Evolutionary conservation across 2,113 vertebrate genomes (phyloP), one percentile per base, ranked within the genome.

Genomic region (Coptodon rendalli): DNA sequence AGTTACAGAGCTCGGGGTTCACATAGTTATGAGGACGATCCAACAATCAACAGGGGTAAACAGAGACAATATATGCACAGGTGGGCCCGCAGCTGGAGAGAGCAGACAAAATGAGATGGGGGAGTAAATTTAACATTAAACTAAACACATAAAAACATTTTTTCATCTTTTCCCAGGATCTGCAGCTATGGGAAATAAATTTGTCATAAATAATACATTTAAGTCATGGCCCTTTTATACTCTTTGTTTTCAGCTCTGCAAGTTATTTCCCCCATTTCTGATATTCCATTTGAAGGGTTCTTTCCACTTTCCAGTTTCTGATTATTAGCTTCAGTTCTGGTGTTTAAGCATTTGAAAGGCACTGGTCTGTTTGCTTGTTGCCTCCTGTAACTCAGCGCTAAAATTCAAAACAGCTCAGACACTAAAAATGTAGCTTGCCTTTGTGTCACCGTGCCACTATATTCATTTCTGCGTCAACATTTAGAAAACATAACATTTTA

Each of bases 401-500:
- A 2, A 7, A 29, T 17, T 29, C 1, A 29, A 73, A 45, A 45
- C 13, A 29, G n/a, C 40, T 2, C 43, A 50, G 24, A 31, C 1
- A 27, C 38, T 1, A 27, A 73, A 73, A 73, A 45, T 17, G 6
- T 29, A 10, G 13, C 17, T 45, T 27, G 0, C 1, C n/a, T 76
- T 76, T 76, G 24, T 73, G 40, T n/a, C 34, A 38, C 61, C 3
- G 17, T n/a, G 34, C 1, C 16, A 29, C 24, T 48, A 5, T 48
- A 5, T 76, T 17, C 0, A 45, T 27, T 11, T 73, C 68, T 73
- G 22, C 1, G 0, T 24, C 22, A 73, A 48, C 40, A 76, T 0
- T 76, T 48, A 48, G 1, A 76, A 34, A 34, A 63, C 59, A 34
- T 0, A 34, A 36, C 9, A 19, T 63, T 63, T 63, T 63, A 45